These are phyloP conservation scores for Dryomyza anilis DNA, from an alignment of 2,888 invertebrate genomes.

Conservation along the genomic window DNA sequence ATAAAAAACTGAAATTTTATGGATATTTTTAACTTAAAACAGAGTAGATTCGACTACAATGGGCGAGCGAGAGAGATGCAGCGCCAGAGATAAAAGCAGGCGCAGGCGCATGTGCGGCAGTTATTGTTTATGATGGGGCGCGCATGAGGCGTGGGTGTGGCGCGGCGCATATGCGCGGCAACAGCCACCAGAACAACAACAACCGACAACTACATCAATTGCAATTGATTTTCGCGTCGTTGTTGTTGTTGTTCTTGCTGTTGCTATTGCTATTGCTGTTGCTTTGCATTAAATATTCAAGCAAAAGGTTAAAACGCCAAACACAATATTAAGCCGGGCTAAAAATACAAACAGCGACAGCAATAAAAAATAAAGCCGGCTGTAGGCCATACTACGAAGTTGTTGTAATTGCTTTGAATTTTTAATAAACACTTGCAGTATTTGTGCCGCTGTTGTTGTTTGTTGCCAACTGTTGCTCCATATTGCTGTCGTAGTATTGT, in stretches of 20 bases:
- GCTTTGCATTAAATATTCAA: conserved; percentile 17
- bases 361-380: neutral
- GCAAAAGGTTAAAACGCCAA: conserved; percentile 29
- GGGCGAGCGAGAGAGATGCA: conserved; percentile 11
- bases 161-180: neutral
- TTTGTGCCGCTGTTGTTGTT: neutral
- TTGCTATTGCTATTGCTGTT: conserved; percentile 6
- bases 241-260: conserved; percentile 6
- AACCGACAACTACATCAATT: conserved; percentile 11
- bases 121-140: conserved; percentile 21
- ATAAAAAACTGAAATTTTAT: neutral
- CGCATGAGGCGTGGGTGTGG: conserved; percentile 9
- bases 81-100: conserved; percentile 10
- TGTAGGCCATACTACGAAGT: conserved; percentile 2
- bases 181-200: conserved; percentile 5
- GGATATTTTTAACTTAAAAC: conserved; percentile 9
- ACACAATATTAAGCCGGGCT: conserved; percentile 19
- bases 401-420: neutral
- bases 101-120: conserved; percentile 22
- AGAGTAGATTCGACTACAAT: conserved; percentile 18
- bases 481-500: neutral
- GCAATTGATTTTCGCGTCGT: neutral
- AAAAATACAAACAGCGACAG: neutral
- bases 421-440: conserved; percentile 17
- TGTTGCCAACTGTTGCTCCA: conserved; percentile 4